A percentile compares a stretch with the other conserved stretches of the same genome.
Conservation (phyloP, 2,888 invertebrate genomes). For the Lordiphosa fenestrarum region DNA sequence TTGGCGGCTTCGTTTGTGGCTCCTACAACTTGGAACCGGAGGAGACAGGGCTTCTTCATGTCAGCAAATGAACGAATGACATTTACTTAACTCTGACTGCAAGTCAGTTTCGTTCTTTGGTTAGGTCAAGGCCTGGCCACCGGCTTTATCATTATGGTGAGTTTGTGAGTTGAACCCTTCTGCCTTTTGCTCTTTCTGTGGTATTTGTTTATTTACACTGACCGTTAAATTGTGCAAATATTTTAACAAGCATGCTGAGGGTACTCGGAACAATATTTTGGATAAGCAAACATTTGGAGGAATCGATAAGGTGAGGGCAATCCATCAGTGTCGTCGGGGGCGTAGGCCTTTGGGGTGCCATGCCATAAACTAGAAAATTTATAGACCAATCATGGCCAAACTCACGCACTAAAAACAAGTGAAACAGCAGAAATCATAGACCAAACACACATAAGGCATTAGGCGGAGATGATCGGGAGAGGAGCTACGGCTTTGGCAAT, state of each 20-base stretch:
- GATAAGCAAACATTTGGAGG: slow-evolving; percentile 57
- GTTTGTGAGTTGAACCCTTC: background rate
- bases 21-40: too few relatives aligned
- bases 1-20: too few relatives aligned
- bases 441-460: slow-evolving; percentile 74
- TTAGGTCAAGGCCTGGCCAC: slow-evolving; percentile 50
- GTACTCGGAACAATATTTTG: slow-evolving; percentile 28
- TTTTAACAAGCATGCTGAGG: slow-evolving; percentile 30
- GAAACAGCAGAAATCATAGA: slow-evolving; percentile 65
- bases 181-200: background rate
- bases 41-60: too few relatives aligned
- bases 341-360: slow-evolving; percentile 46
- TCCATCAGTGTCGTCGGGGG: slow-evolving; percentile 70
- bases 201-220: slow-evolving; percentile 24
- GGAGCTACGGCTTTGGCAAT: slow-evolving; percentile 47
- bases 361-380: slow-evolving; percentile 70
- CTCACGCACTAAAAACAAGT: slow-evolving; percentile 69
- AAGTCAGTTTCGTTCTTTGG: background rate
- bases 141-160: slow-evolving; percentile 6
- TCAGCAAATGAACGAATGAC: too few relatives aligned
- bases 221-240: slow-evolving; percentile 67
- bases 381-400: slow-evolving; percentile 60
- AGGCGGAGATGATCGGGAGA: slow-evolving; percentile 41
- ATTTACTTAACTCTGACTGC: too few relatives aligned
- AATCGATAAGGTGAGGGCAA: slow-evolving; percentile 47